Base-by-base conservation (phyloP, 2,888 invertebrate genomes). In the Cosmia trapezina region DNA sequence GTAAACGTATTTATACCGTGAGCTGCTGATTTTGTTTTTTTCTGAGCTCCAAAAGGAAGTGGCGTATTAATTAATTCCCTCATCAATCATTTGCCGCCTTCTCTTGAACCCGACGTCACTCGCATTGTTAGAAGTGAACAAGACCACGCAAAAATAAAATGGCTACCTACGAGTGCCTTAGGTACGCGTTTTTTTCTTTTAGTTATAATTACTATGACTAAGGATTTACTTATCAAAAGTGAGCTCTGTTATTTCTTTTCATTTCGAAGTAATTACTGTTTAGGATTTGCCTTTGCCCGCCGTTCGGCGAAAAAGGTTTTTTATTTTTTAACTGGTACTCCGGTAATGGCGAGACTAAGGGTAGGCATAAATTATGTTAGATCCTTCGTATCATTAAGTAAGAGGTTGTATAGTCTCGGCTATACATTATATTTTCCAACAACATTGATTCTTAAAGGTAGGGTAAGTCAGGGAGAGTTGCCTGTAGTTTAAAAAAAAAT, bases 41-140 rank as follows among this genome's bases (percentile, higher is more conserved):
- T 91, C 89, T 88, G 75, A 82, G 88, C 87, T 84, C 87, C 85
- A 89, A 90, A 92, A 92, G 93, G 92, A 94, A 93, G 91, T 93
- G 93, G 92, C 90, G 91, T 93, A 94, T 93, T 94, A 94, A 94
- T 93, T 94, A 94, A 91, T 93, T 90, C 89, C 91, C 90, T 93
- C 94, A 94, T 94, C 93, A 94, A 94, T 94, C 94, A 94, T 93
- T 81, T 91, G 90, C 91, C 89, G 89, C 89, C 88, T 90, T 93
- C 90, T 90, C 89, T 89, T 83, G 91, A 90, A 90, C 89, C 89
- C 90, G 84, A 90, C 93, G 94, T 93, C 94, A 92, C 89, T 90
- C 91, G 89, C 93, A 93, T 92, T 92, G 93, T 93, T 90, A 89
- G 88, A 89, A 92, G 88, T 89, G 89, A 89, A 89, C 87, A 83